Evolutionary conservation across 1,140 invertebrate genomes (phyloP).

Genomic region (Physella acuta): DNA sequence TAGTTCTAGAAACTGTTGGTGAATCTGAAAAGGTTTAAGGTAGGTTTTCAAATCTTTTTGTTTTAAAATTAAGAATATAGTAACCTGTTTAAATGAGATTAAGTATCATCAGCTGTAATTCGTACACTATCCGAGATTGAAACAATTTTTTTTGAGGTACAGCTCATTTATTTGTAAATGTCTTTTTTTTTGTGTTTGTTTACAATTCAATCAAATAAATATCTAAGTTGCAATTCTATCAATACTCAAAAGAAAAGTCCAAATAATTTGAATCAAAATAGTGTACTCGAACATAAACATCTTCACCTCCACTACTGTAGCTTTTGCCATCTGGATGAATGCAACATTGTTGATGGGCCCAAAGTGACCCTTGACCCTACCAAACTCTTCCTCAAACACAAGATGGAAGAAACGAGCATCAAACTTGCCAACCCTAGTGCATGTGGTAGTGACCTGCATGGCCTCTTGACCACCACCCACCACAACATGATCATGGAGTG

Average conservation of each 20-base stretch:
- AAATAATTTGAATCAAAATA: slow-evolving; percentile 95
- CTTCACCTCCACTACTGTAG: slow-evolving; percentile 96
- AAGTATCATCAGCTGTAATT: too few species aligned
- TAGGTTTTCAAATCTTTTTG: too few species aligned
- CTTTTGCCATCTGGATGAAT: slow-evolving; percentile 96
- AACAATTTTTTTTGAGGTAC: too few species aligned
- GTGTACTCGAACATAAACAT: slow-evolving; percentile 96
- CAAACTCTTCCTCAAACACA: slow-evolving; percentile 99
- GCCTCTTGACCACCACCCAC: slow-evolving; percentile 97
- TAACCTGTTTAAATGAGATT: too few species aligned
- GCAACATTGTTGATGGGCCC: slow-evolving; percentile 98
- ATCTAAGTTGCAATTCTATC: too few species aligned
- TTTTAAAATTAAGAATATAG: too few species aligned
- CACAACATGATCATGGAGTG: slow-evolving; percentile 89
- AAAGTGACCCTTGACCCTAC: slow-evolving; percentile 96
- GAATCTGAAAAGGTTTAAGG: too few species aligned
- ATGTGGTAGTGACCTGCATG: slow-evolving; percentile 98
- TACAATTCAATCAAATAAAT: background rate
- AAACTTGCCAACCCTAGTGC: slow-evolving; percentile 92
- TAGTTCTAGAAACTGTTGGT: too few species aligned
- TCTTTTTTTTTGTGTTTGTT: background rate
- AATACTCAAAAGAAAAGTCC: slow-evolving; percentile 90
- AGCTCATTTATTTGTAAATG: too few species aligned
- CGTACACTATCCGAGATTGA: too few species aligned
- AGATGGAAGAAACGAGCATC: slow-evolving; percentile 97